These are phyloP conservation scores for Flexamia atlantica DNA, from an alignment of 2,888 invertebrate genomes.

Conservation along the genomic window DNA sequence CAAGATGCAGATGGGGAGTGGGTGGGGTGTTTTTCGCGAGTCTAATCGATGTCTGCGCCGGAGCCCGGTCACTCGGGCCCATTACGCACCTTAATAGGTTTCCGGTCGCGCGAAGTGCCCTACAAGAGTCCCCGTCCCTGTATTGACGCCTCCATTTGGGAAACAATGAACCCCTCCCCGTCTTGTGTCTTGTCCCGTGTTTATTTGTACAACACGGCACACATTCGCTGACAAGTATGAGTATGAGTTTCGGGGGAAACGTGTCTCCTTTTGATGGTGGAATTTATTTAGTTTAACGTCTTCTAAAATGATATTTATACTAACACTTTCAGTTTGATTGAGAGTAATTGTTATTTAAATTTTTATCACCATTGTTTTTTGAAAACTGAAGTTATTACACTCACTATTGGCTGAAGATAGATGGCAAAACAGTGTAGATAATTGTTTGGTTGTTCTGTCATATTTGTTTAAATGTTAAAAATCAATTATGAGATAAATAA, in stretches of 20 bases:
- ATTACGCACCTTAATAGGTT: conserved; percentile 88
- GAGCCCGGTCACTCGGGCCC: conserved; percentile 73
- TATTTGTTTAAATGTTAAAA: too few species aligned
- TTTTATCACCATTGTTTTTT: too few species aligned
- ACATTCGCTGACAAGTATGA: neutral
- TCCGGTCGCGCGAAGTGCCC: conserved; percentile 74
- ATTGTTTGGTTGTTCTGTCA: too few species aligned
- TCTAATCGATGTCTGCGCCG: conserved; percentile 65
- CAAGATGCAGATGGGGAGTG: conserved; percentile 46
- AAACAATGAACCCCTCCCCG: conserved; percentile 59
- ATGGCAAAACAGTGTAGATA: too few species aligned
- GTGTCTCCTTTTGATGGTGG: too few species aligned
- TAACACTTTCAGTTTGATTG: too few species aligned
- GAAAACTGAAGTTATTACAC: too few species aligned
- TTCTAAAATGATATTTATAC: too few species aligned
- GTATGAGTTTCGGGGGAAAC: neutral
- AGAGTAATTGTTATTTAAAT: too few species aligned
- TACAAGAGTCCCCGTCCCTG: conserved; percentile 61
- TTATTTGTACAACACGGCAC: conserved; percentile 36
- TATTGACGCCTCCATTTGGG: conserved; percentile 64
- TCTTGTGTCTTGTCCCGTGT: conserved; percentile 28
- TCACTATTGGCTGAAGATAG: too few species aligned
- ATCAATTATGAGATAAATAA: too few species aligned
- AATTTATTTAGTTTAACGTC: too few species aligned
- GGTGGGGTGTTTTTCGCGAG: conserved; percentile 59